Percentiles rank a stretch among this genome's conserved stretches.
These are phyloP conservation scores for Sigmodon hispidus DNA, from an alignment of 2,113 vertebrate genomes.

Conservation along the genomic window DNA sequence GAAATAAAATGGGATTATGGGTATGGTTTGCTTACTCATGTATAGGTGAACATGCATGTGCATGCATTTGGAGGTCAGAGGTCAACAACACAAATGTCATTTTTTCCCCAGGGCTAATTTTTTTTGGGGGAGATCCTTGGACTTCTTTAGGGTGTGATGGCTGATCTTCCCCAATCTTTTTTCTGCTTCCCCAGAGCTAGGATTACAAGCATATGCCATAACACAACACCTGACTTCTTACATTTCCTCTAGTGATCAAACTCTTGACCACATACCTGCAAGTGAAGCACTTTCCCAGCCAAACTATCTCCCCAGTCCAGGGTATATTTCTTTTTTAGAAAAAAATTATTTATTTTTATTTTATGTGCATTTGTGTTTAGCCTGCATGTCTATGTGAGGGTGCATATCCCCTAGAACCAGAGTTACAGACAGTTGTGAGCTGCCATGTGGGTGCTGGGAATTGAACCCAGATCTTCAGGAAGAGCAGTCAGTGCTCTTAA, in stretches of 20 bases:
- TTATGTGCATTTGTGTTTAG: too few species aligned
- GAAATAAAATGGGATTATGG: not conserved
- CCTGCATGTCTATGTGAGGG: too few species aligned
- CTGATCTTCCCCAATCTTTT: not conserved
- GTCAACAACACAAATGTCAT: not conserved
- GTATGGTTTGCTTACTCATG: not conserved
- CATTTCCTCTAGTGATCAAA: not conserved
- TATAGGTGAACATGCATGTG: not conserved
- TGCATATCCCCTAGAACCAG: too few species aligned
- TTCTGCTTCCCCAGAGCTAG: not conserved
- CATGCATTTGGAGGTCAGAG: not conserved
- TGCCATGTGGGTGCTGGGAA: too few species aligned
- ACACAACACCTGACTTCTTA: too few species aligned
- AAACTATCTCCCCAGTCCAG: too few species aligned
- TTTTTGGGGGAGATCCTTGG: not conserved
- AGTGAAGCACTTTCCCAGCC: not conserved
- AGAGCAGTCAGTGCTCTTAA: too few species aligned
- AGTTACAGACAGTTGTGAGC: too few species aligned
- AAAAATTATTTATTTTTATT: too few species aligned
- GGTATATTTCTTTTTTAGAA: too few species aligned
- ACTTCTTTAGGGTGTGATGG: not conserved
- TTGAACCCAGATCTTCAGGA: too few species aligned
- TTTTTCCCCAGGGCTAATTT: not conserved
- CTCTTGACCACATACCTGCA: not conserved
- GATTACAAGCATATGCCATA: not conserved